phyloP scores from a whole-genome alignment of 2,888 invertebrate genomes.

The Mythimna lalbum region DNA sequence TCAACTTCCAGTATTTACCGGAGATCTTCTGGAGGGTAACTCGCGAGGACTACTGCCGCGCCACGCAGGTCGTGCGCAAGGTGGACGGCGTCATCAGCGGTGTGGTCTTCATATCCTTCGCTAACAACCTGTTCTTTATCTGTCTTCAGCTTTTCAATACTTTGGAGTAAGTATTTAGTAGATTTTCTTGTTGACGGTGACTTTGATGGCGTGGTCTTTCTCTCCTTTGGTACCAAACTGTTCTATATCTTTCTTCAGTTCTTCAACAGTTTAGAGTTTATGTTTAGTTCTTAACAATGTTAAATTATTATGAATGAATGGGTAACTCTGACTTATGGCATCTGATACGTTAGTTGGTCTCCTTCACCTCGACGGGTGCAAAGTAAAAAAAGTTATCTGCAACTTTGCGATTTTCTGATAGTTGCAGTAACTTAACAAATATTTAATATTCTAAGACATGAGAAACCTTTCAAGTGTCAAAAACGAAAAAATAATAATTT shows the following conservation, averaged over 20 bases:
- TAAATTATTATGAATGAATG: too few relatives aligned
- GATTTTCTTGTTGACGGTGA: too few relatives aligned
- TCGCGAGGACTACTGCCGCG: slow-evolving; percentile 92
- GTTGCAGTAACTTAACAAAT: too few relatives aligned
- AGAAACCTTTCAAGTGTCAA: too few relatives aligned
- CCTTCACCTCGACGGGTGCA: too few relatives aligned
- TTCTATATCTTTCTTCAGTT: slow-evolving; percentile 94
- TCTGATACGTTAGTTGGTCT: too few relatives aligned
- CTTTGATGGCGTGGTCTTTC: slow-evolving; percentile 90
- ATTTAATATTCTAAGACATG: too few relatives aligned
- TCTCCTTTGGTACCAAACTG: slow-evolving; percentile 93
- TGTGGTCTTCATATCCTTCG: slow-evolving; percentile 92
- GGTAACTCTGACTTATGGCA: too few relatives aligned
- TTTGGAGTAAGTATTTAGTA: slow-evolving; percentile 86
- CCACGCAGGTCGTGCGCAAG: slow-evolving; percentile 91
- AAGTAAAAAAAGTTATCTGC: too few relatives aligned
- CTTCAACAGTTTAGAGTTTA: slow-evolving; percentile 92
- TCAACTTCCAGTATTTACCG: slow-evolving; percentile 86
- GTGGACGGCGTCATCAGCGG: slow-evolving; percentile 92
- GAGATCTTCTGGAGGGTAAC: slow-evolving; percentile 92
- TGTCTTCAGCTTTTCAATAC: slow-evolving; percentile 93
- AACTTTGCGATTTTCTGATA: too few relatives aligned
- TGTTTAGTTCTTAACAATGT: too few relatives aligned
- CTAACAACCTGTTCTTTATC: slow-evolving; percentile 93
- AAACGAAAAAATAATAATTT: too few relatives aligned